phyloP scores from a whole-genome alignment of 2,888 invertebrate species.

The Gryllus longicercus region DNA sequence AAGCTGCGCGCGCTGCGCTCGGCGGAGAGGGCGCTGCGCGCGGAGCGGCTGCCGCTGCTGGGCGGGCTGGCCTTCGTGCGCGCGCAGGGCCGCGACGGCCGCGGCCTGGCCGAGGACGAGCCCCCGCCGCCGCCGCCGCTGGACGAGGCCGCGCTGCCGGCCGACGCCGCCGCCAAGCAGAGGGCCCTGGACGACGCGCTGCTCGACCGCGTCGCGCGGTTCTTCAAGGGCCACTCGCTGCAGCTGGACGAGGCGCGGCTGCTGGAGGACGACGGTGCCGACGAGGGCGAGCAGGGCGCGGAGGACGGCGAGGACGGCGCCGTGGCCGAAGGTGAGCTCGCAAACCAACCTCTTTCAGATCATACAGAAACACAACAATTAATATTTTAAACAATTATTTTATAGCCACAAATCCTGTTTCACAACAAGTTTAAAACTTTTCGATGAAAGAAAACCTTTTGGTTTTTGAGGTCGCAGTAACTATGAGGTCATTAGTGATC shows the following conservation, averaged over 20 bases:
- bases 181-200: conserved; percentile 41
- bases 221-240: conserved; percentile 42
- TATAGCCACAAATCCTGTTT: too few relatives aligned
- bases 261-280: conserved; percentile 24
- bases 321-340: not conserved
- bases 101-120: not conserved
- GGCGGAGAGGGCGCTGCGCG: conserved; percentile 28
- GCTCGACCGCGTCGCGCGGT: conserved; percentile 40
- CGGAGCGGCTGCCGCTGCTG: conserved; percentile 27
- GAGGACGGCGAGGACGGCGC: conserved; percentile 22
- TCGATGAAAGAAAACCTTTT: too few relatives aligned
- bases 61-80: conserved; percentile 31
- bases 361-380: too few relatives aligned
- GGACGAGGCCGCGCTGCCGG: conserved; percentile 38
- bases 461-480: too few relatives aligned
- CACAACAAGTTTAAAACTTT: too few relatives aligned
- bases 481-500: too few relatives aligned
- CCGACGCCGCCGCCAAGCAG: conserved; percentile 38
- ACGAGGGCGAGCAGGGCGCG: not conserved
- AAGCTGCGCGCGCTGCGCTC: conserved; percentile 32
- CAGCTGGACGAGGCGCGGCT: conserved; percentile 32
- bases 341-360: not conserved
- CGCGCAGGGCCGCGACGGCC: not conserved
- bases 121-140: conserved; percentile 12
- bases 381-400: too few relatives aligned